phyloP scores from a whole-genome alignment of 2,113 vertebrate species.

The Grallaria varia region DNA sequence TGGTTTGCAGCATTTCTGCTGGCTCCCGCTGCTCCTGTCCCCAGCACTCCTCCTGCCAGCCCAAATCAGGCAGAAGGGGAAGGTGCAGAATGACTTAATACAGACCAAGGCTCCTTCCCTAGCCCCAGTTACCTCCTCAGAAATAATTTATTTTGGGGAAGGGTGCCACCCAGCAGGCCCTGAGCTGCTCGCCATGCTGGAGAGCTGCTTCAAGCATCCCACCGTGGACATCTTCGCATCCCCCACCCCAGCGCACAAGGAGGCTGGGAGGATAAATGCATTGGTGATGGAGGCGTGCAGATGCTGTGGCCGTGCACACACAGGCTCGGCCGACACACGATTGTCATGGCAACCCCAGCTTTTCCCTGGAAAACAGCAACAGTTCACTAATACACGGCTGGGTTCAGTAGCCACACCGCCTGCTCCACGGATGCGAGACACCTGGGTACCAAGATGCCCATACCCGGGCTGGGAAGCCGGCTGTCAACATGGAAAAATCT shows the following conservation, averaged over 20 bases:
- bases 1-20: background rate
- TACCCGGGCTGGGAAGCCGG: background rate
- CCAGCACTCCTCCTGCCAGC: background rate
- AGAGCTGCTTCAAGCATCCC: background rate
- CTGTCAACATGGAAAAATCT: background rate
- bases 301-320: background rate
- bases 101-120: background rate
- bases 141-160: background rate
- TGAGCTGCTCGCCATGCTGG: background rate
- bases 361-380: background rate
- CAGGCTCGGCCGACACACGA: background rate
- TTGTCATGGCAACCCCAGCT: conserved; percentile 37
- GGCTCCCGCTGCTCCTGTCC: background rate
- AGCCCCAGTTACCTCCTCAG: background rate
- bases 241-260: background rate
- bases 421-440: background rate
- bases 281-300: background rate
- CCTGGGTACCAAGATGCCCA: background rate
- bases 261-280: background rate
- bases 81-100: background rate
- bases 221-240: background rate
- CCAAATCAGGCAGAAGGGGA: background rate
- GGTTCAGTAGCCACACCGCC: background rate
- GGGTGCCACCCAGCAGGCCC: background rate
- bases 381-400: background rate